A percentile compares a stretch with the other conserved stretches of the same genome.
Evolutionary conservation across 64 coral and sea anemone genomes (phyloP).

Genomic region (Platygyra sinensis): DNA sequence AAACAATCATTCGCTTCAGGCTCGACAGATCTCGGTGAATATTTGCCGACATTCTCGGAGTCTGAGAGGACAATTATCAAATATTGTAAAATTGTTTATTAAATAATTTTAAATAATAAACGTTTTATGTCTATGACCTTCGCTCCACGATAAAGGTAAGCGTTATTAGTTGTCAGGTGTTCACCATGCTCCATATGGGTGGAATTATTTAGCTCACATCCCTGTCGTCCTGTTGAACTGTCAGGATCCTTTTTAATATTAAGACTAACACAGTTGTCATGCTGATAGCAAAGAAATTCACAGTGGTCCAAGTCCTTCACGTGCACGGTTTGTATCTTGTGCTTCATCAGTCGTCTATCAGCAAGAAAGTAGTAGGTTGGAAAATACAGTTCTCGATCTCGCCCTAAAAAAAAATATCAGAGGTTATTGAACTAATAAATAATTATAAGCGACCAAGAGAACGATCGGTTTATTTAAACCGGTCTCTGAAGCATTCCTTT

Average conservation of each 20-base stretch:
- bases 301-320: neutral
- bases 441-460: no score
- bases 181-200: neutral
- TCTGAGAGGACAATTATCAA: no score
- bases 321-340: neutral
- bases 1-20: no score
- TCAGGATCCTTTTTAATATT: neutral
- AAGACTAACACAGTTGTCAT: neutral
- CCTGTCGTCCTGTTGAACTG: neutral
- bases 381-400: no score
- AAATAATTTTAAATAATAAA: no score
- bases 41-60: no score
- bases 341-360: neutral
- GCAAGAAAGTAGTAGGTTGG: neutral
- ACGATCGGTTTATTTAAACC: no score
- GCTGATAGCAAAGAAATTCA: neutral
- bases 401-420: no score
- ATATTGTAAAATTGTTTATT: no score
- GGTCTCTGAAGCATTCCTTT: no score
- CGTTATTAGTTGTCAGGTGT: neutral
- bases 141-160: neutral
- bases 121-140: neutral
- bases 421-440: no score
- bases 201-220: neutral
- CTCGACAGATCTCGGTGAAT: neutral